Percentiles rank a stretch among this genome's conserved stretches.
These are phyloP conservation scores for Myiotriccus ornatus DNA, from an alignment of 2,797 vertebrate genomes.

Conservation along the genomic window DNA sequence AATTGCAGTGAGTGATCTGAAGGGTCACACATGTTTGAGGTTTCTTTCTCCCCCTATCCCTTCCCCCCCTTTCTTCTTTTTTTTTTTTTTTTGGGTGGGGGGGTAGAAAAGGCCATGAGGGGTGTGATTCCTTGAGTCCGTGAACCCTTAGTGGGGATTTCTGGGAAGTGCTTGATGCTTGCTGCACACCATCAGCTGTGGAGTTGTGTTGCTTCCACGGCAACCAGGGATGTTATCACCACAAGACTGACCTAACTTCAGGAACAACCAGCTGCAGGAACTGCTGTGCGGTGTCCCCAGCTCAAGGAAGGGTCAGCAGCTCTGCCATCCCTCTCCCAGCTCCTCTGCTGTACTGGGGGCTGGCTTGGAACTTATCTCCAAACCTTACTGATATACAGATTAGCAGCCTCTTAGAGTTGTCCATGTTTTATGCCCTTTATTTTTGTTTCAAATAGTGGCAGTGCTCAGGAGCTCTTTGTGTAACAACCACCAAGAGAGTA, in stretches of 20 bases:
- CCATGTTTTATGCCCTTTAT: not conserved
- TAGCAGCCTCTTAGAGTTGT: not conserved
- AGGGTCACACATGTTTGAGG: fast-evolving
- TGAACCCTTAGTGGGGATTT: not conserved
- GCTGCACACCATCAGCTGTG: not conserved
- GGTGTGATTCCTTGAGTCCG: not conserved
- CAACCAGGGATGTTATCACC: not conserved
- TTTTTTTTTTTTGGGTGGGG: no score
- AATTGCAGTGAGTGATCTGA: not conserved
- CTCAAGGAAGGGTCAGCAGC: not conserved
- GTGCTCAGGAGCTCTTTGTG: not conserved
- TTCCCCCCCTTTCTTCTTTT: fast-evolving
- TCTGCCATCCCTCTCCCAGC: not conserved
- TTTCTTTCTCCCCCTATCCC: not conserved
- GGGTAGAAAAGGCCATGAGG: not conserved
- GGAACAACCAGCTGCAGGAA: not conserved
- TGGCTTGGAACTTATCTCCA: not conserved
- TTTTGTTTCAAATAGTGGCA: not conserved
- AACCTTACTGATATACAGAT: not conserved
- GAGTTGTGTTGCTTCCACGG: not conserved
- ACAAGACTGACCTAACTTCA: not conserved
- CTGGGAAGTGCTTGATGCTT: not conserved
- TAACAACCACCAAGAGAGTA: not conserved
- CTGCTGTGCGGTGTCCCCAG: not conserved
- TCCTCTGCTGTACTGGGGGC: not conserved